A percentile compares a stretch with the other conserved stretches of the same genome.
Conservation (phyloP, 1,140 invertebrate species). For the Caerostris extrusa region DNA sequence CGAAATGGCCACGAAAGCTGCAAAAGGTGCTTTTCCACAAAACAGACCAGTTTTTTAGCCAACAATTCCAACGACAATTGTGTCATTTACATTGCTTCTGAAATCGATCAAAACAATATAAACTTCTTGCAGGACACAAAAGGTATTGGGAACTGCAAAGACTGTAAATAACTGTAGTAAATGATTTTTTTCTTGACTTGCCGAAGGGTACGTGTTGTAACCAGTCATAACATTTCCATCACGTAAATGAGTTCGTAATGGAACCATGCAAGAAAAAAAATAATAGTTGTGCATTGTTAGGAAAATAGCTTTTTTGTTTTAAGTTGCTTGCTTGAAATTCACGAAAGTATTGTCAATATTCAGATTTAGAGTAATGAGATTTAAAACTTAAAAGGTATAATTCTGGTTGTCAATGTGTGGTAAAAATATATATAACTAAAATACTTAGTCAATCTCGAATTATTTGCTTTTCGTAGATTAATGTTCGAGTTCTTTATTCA, state of each 20-base stretch:
- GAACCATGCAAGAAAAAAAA: not conserved
- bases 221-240: not conserved
- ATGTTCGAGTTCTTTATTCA: no score
- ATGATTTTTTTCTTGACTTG: no score
- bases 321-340: not conserved
- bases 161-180: not conserved
- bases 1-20: not conserved
- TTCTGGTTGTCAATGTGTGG: no score
- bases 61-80: not conserved
- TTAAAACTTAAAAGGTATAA: no score
- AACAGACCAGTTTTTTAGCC: not conserved
- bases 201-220: not conserved
- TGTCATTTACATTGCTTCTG: not conserved
- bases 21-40: not conserved
- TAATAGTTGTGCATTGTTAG: not conserved
- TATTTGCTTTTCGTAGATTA: no score
- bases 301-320: not conserved
- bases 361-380: no score
- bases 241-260: not conserved
- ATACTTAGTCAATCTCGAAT: no score
- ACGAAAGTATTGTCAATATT: no score
- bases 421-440: no score
- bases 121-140: not conserved
- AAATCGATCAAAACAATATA: constrained; percentile 18
- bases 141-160: not conserved